These are phyloP conservation scores for Dipodomys stephensi DNA, from an alignment of 2,113 vertebrate species.

Conservation along the genomic window DNA sequence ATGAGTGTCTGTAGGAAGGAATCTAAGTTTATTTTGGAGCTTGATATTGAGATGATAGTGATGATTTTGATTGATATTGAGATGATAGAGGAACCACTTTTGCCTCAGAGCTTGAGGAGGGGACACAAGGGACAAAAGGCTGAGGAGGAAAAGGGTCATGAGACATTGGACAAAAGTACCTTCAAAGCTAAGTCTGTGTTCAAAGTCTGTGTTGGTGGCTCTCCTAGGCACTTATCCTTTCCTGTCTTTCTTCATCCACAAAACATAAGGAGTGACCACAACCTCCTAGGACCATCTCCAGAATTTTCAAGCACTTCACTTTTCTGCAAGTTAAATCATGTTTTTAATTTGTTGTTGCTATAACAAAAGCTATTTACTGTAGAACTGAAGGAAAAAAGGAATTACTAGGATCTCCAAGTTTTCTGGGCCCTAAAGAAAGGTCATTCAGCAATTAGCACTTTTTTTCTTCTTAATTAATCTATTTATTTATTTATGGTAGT, in stretches of 20 bases:
- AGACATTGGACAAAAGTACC: too few species aligned
- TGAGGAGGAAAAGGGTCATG: too few species aligned
- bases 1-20: not conserved
- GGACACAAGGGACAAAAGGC: not conserved
- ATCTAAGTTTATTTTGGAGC: not conserved
- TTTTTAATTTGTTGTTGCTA: not conserved
- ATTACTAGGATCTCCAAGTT: not conserved
- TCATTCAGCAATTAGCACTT: too few species aligned
- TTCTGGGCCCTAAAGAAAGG: not conserved
- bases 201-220: not conserved
- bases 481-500: too few species aligned
- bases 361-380: not conserved
- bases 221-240: not conserved
- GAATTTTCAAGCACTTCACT: not conserved
- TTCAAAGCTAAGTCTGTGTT: not conserved
- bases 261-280: not conserved
- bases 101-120: not conserved
- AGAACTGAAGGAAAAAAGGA: not conserved
- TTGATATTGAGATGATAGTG: not conserved
- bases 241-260: not conserved
- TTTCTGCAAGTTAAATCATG: not conserved
- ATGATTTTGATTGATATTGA: not conserved
- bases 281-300: not conserved
- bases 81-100: not conserved
- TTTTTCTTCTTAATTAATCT: too few species aligned